Evolutionary conservation across 2,113 vertebrate species (phyloP), one percentile per base, ranked within the genome.

Genomic region (Anser brachyrhynchus): DNA sequence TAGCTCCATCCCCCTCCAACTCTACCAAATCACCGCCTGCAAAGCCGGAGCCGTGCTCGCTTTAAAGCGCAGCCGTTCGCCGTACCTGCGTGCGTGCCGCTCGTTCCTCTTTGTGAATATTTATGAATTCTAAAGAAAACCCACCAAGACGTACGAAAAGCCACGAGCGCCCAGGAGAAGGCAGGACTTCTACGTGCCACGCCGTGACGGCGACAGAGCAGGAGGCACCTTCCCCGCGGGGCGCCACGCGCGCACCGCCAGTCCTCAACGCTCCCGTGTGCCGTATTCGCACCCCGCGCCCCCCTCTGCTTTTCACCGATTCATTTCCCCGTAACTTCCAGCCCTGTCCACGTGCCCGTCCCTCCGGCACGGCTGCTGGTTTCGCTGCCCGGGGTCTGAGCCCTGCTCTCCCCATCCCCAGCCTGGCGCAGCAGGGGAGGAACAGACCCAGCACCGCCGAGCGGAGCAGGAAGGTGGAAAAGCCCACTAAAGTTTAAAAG

Each of bases 141-240:
- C 5, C 22, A 19, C 10, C 41, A 20, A 43, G 57, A 58, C 20
- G 31, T 28, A 80, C 44, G 43, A 19, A n/a, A 71, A 74, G 22
- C 28, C 1, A 4, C 61, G 88, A 74, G 26, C 18, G 31, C 37
- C 22, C 15, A 61, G 21, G 17, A 90, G 58, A 44, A 59, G 6
- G 33, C 4, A 10, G 22, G n/a, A 51, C 13, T 13, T 74, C 39
- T 44, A 6, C n/a, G 41, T 78, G 9, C 61, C n/a, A 7, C 1
- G 33, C 64, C 51, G 39, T 49, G 69, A 84, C 64, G 90, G 65
- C 26, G 3, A 6, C 74, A 86, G 75, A 23, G 71, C 89, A 94
- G 93, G 92, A 96, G 89, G 77, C 89, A 94, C 77, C 93, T 95
- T 96, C 64, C 74, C 29, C n/a, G 2, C n/a, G 46, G 72, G 70